Percentiles rank a stretch among this genome's conserved stretches.
phyloP scores from a whole-genome alignment of 2,113 vertebrate genomes.

The Petaurus breviceps region DNA sequence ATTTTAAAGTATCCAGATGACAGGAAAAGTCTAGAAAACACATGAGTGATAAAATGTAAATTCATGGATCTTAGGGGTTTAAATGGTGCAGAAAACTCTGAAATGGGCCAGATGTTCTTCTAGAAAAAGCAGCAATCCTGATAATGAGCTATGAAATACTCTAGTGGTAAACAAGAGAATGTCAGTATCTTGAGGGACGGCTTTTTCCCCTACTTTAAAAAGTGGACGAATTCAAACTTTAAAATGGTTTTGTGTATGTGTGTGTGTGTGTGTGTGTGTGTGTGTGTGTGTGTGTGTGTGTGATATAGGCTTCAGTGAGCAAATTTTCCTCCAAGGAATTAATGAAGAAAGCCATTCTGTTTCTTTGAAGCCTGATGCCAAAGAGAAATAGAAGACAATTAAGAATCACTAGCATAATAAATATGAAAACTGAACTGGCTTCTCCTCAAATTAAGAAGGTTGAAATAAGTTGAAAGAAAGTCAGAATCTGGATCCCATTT shows the following conservation, averaged over 20 bases:
- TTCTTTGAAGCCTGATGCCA: slow-evolving; percentile 51
- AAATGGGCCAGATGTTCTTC: slow-evolving; percentile 73
- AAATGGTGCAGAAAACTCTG: slow-evolving; percentile 65
- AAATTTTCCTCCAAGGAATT: slow-evolving; percentile 28
- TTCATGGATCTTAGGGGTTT: slow-evolving; percentile 48
- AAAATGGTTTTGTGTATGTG: slow-evolving; percentile 54
- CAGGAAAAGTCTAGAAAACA: slow-evolving; percentile 34
- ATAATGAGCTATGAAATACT: slow-evolving; percentile 72
- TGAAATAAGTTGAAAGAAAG: slow-evolving; percentile 46
- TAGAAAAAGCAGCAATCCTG: slow-evolving; percentile 71
- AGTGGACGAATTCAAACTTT: slow-evolving; percentile 70
- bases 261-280: background rate
- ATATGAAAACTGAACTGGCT: slow-evolving; percentile 54
- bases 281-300: background rate
- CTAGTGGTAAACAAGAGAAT: slow-evolving; percentile 67
- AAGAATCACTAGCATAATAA: slow-evolving; percentile 43
- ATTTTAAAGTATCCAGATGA: background rate
- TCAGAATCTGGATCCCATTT: slow-evolving; percentile 57
- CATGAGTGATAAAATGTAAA: slow-evolving; percentile 60
- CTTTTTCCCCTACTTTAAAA: slow-evolving; percentile 66
- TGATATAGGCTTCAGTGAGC: slow-evolving; percentile 57
- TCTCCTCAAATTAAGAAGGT: slow-evolving; percentile 64
- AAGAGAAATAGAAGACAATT: slow-evolving; percentile 63
- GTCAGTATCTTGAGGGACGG: slow-evolving; percentile 67
- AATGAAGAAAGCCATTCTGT: slow-evolving; percentile 43